A percentile compares a stretch with the other conserved stretches of the same genome.
These are phyloP conservation scores for Drosophila multiciliata DNA, from an alignment of 2,888 invertebrate species.

Conservation along the genomic window DNA sequence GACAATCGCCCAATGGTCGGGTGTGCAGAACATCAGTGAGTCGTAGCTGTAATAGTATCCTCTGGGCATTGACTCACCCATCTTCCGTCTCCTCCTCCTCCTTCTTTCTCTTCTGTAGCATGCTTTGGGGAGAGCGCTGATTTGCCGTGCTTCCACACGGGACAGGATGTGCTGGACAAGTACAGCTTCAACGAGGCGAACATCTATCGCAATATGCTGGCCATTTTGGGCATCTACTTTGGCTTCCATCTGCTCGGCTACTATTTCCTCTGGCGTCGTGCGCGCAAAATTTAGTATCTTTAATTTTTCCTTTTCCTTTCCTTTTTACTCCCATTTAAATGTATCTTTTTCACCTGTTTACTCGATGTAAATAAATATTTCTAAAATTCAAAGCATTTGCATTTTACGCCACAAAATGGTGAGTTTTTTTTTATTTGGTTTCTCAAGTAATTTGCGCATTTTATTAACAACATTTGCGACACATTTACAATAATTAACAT, in stretches of 20 bases:
- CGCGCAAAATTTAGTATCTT: constrained; percentile 85
- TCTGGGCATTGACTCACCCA: constrained; percentile 7
- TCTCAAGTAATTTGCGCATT: constrained; percentile 47
- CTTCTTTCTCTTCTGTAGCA: constrained; percentile 84
- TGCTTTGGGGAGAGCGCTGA: constrained; percentile 87
- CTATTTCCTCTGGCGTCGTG: constrained; percentile 88
- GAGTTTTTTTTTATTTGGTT: constrained; percentile 1
- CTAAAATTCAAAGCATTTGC: background rate
- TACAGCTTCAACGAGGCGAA: constrained; percentile 89
- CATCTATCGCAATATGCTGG: constrained; percentile 88
- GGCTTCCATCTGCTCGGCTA: constrained; percentile 90
- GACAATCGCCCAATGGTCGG: constrained; percentile 92
- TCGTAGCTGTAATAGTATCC: constrained; percentile 3
- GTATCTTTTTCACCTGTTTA: constrained; percentile 10
- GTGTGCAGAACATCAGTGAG: constrained; percentile 86
- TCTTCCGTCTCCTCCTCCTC: constrained; percentile 1
- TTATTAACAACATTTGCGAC: constrained; percentile 67
- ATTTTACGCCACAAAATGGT: background rate
- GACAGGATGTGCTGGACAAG: constrained; percentile 89
- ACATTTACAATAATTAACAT: constrained; percentile 57
- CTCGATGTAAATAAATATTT: constrained; percentile 56
- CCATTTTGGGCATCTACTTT: constrained; percentile 88
- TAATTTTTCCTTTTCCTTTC: too few species aligned
- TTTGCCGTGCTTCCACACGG: constrained; percentile 90
- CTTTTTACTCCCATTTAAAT: background rate